Conservation (phyloP, 2,888 invertebrate species). For the Diloba caeruleocephala region DNA sequence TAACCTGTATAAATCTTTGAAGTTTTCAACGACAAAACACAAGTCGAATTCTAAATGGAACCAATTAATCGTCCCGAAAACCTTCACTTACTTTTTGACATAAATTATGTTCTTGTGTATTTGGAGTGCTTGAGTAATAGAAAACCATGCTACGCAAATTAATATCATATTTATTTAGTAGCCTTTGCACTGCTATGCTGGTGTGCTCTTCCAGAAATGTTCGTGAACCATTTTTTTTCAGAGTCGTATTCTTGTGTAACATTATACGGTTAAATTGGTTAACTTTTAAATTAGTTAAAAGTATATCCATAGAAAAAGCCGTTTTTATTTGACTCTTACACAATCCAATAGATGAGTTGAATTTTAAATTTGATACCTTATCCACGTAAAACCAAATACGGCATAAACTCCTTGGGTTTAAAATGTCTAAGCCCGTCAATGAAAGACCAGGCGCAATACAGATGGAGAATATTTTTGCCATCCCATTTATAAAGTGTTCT, state of each 20-base stretch:
- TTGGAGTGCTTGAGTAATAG: constrained; percentile 9
- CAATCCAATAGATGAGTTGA: too few species aligned
- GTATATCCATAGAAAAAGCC: constrained; percentile 10
- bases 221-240: constrained; percentile 3
- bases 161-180: constrained; percentile 11
- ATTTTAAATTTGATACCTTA: too few species aligned
- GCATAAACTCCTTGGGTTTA: too few species aligned
- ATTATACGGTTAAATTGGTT: constrained; percentile 13
- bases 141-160: constrained; percentile 10
- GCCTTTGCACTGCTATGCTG: neutral
- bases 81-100: constrained; percentile 23
- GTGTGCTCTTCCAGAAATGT: neutral
- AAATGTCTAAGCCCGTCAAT: too few species aligned
- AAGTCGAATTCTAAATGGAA: constrained; percentile 39
- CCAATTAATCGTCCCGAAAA: constrained; percentile 49
- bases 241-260: constrained; percentile 11
- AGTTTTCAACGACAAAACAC: constrained; percentile 23
- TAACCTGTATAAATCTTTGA: constrained; percentile 43
- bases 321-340: too few species aligned
- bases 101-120: constrained; percentile 25
- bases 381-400: too few species aligned
- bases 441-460: too few species aligned
- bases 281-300: constrained; percentile 22
- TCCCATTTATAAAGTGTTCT: constrained; percentile 30
- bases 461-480: constrained; percentile 17